Base-by-base conservation (phyloP, 2,797 vertebrate genomes). In the Ptychadena robeensis region DNA sequence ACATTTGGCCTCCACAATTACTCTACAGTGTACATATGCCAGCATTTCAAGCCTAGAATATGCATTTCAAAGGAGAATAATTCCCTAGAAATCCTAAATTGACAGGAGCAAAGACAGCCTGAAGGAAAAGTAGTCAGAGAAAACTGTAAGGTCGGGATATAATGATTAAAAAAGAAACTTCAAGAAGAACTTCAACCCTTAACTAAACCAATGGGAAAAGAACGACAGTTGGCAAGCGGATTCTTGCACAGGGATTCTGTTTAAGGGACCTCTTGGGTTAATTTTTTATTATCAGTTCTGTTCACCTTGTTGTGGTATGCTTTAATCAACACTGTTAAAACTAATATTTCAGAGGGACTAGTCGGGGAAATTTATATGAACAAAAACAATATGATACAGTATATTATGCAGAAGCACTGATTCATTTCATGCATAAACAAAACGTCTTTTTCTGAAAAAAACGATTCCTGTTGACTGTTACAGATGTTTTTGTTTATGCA, bases 1-100 rank as follows among this genome's bases (percentile, higher is more conserved):
- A 97, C 96, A 97, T 97, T 98, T 97, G 96, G 95, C 96, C 96
- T 96, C 94, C 93, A 92, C 96, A 95, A 96, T 96, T 96, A 95
- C 95, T 96, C 96, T 94, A 95, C 96, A 95, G 95, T 94, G 93
- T 94, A 95, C 95, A 96, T 96, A 96, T 94, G 95, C 95, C 95
- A 95, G 94, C 91, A 94, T 94, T 93, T 91, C 93, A 95, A 95
- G 93, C 91, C 89, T 88, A 86, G 93, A 95, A 98, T 96, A 96
- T 96, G 95, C 96, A 98, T 97, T 97, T 97, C 96, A 97, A 97
- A 98, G 97, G 95, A 94, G 91, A 93, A 90, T 92, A 90, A 92
- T 95, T 95, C 94, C 93, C 95, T 94, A 92, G 96, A 97, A 95
- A 95, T 96, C 93, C 95, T 94, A 94, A 96, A 94, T 95, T 95